These are phyloP conservation scores for Rutpela maculata DNA, from an alignment of 2,888 invertebrate species.

Conservation along the genomic window DNA sequence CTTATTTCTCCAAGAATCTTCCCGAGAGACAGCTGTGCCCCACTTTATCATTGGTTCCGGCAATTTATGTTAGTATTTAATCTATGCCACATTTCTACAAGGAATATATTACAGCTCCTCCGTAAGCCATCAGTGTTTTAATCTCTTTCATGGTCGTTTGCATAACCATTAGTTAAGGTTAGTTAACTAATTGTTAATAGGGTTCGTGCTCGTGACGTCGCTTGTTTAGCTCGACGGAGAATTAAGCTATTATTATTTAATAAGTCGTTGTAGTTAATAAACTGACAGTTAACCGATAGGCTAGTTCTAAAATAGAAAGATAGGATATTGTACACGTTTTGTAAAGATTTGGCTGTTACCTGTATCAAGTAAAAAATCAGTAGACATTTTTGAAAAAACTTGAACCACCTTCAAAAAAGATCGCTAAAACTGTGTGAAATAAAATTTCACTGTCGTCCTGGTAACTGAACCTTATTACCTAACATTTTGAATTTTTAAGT, in stretches of 20 bases:
- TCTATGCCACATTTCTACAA: neutral
- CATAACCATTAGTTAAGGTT: neutral
- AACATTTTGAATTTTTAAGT: too few relatives aligned
- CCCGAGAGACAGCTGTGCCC: neutral
- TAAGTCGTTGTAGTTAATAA: too few relatives aligned
- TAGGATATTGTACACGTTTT: too few relatives aligned
- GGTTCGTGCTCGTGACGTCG: neutral
- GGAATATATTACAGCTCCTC: neutral
- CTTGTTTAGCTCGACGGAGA: neutral
- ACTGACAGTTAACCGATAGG: too few relatives aligned
- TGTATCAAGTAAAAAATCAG: too few relatives aligned
- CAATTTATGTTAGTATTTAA: neutral
- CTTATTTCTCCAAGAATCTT: neutral
- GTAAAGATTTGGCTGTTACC: too few relatives aligned
- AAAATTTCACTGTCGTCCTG: too few relatives aligned
- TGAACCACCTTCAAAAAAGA: too few relatives aligned
- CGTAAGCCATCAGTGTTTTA: neutral
- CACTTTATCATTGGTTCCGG: neutral
- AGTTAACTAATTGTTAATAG: neutral
- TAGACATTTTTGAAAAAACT: too few relatives aligned
- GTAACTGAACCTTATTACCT: too few relatives aligned
- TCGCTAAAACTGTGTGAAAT: too few relatives aligned
- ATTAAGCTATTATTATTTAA: neutral
- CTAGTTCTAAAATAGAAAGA: too few relatives aligned
- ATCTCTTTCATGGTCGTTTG: neutral